Conservation (phyloP, 2,113 vertebrate species). For the Hemichromis elongatus region DNA sequence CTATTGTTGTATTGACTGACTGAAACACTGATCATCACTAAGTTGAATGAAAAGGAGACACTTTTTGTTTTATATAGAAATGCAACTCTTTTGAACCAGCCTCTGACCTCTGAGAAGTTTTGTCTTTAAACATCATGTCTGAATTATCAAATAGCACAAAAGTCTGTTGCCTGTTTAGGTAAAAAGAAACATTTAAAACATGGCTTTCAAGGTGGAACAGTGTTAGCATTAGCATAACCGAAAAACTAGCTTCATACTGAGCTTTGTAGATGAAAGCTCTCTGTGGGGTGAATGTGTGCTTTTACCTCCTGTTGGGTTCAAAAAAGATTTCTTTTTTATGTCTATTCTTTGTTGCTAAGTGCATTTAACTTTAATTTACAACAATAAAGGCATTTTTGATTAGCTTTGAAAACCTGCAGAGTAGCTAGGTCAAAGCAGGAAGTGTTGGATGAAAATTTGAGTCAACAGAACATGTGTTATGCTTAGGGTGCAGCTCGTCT, state of each 20-base stretch:
- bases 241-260: neutral
- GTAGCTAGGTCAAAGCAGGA: accelerated
- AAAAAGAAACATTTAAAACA: neutral
- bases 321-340: accelerated
- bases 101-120: accelerated
- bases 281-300: neutral
- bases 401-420: neutral
- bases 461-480: neutral
- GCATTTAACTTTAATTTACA: neutral
- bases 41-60: neutral
- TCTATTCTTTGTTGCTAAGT: neutral
- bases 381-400: neutral
- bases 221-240: neutral
- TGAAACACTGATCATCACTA: neutral
- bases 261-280: neutral
- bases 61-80: neutral
- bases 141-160: neutral
- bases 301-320: neutral
- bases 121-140: neutral
- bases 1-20: neutral
- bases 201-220: neutral
- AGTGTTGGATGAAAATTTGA: neutral
- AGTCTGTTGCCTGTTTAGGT: neutral
- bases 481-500: neutral
- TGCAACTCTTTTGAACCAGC: too few species aligned